These are phyloP conservation scores for Oceanodroma leucorhoa DNA, from an alignment of 2,797 vertebrate species.

Conservation along the genomic window DNA sequence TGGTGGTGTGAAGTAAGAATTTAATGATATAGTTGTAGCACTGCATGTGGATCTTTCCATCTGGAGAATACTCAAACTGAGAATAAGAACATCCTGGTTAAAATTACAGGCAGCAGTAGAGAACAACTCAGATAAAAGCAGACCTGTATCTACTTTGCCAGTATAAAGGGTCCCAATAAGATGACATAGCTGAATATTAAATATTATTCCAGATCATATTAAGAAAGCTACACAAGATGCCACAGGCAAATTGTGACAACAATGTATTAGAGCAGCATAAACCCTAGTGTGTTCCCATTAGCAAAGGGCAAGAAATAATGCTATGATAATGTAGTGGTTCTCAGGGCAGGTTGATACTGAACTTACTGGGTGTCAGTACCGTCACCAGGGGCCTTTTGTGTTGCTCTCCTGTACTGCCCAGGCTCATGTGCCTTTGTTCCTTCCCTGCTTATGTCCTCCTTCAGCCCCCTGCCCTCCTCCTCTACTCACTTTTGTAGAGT, in stretches of 20 bases:
- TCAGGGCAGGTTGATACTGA: background rate
- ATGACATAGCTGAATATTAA: background rate
- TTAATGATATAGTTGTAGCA: background rate
- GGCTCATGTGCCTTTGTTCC: background rate
- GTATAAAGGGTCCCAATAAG: background rate
- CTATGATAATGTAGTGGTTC: rapidly evolving
- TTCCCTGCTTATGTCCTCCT: background rate
- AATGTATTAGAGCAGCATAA: background rate
- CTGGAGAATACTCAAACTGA: background rate
- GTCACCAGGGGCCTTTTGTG: background rate
- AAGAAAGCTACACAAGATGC: background rate
- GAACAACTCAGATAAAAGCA: background rate
- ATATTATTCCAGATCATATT: background rate
- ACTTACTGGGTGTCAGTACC: rapidly evolving
- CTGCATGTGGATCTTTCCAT: background rate
- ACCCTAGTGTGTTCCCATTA: background rate
- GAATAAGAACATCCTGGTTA: background rate
- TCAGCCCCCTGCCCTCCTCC: no score
- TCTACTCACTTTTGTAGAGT: background rate
- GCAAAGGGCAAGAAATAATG: background rate
- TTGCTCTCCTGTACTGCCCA: background rate
- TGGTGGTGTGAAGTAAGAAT: background rate
- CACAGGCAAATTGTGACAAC: background rate
- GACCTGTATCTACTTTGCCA: background rate
- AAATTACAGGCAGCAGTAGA: background rate